Conservation (phyloP, 2,888 invertebrate species). For the Tuberolachnus salignus region DNA sequence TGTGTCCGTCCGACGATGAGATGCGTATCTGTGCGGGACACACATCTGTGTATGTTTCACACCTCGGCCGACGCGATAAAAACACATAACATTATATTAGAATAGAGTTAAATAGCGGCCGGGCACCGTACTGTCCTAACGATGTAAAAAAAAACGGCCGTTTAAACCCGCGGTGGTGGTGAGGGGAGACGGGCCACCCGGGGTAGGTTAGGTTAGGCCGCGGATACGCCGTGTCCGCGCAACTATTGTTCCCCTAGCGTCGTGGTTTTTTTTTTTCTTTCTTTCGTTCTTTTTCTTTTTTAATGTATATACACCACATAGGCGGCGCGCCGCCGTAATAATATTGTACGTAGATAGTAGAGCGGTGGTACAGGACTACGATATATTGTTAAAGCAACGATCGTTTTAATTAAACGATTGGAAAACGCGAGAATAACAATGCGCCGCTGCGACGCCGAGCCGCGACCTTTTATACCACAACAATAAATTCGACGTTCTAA, state of each 20-base stretch:
- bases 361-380: background rate
- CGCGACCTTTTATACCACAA: no score
- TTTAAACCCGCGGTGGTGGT: conserved; percentile 25
- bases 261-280: background rate
- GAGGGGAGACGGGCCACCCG: conserved; percentile 53
- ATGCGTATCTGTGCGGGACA: no score
- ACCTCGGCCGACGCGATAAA: no score
- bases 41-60: no score
- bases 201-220: conserved; percentile 17
- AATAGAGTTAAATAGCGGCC: no score
- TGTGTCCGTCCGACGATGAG: no score
- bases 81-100: no score
- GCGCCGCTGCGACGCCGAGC: no score
- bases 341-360: background rate
- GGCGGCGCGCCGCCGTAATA: background rate
- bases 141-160: conserved; percentile 44
- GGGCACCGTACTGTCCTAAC: conserved; percentile 1
- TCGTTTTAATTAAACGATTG: background rate
- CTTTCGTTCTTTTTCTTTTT: background rate
- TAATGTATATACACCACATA: no score
- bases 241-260: conserved; percentile 32
- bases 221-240: conserved; percentile 26
- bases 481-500: no score
- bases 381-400: background rate
- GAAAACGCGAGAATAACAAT: background rate